Conservation (phyloP, 2,797 vertebrate species). For the Macropus fuliginosus region DNA sequence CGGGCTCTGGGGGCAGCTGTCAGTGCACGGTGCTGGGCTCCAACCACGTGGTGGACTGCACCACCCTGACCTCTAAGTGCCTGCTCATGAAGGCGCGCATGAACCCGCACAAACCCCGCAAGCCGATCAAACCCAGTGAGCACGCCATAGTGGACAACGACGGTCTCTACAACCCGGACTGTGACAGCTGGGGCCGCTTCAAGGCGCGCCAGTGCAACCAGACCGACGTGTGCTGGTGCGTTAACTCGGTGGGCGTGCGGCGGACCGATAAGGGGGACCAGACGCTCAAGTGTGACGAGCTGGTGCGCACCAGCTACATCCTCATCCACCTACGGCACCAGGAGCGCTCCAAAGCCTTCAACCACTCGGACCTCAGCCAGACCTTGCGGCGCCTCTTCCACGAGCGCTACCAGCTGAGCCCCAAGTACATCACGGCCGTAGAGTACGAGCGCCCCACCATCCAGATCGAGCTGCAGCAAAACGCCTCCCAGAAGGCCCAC, state of each 20-base stretch:
- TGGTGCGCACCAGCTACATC: constrained; percentile 88
- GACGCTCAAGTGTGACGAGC: constrained; percentile 84
- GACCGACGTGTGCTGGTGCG: constrained; percentile 91
- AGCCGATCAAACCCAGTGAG: constrained; percentile 80
- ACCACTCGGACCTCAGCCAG: background rate
- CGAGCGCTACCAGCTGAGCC: constrained; percentile 83
- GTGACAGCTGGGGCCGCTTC: constrained; percentile 86
- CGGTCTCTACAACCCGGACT: constrained; percentile 90
- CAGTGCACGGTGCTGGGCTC: constrained; percentile 66
- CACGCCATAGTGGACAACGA: constrained; percentile 88
- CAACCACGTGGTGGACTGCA: constrained; percentile 60
- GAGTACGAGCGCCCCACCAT: constrained; percentile 83
- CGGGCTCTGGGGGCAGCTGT: constrained; percentile 52
- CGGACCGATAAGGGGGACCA: constrained; percentile 89
- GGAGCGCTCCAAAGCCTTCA: constrained; percentile 49
- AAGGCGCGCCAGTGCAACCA: constrained; percentile 91
- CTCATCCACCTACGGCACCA: constrained; percentile 78
- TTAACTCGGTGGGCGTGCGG: constrained; percentile 91
- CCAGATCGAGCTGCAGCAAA: constrained; percentile 80
- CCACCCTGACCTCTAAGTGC: constrained; percentile 89
- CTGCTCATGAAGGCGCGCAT: constrained; percentile 90
- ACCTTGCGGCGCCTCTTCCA: constrained; percentile 69
- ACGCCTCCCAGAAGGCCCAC: constrained; percentile 56
- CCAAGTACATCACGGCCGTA: constrained; percentile 63
- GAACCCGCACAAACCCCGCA: constrained; percentile 65